Evolutionary conservation across 53 echinoderm and acorn worm genomes (phyloP), one percentile per base, ranked within the genome.

Genomic region (Arbacia lixula): DNA sequence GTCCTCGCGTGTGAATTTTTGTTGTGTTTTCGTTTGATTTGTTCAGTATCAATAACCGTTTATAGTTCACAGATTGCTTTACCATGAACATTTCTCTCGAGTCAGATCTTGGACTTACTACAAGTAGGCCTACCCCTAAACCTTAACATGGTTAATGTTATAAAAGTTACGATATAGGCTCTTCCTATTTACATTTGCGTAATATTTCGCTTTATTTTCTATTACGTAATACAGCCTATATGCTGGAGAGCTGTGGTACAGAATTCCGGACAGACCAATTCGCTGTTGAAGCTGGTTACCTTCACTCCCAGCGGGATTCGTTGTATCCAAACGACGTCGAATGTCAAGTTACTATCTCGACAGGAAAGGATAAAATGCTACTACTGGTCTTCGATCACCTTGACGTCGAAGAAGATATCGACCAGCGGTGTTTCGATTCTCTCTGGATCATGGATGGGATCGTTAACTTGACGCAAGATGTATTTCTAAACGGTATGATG

Each of bases 241-340:
- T 75, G 75, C 16, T 75, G 29, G 75, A 75, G 21, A 53, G 12
- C 1, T 75, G 75, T 54, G 54, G 25, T 1, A 8, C 33, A 27
- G 24, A 19, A 20, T 17, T 75, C 6, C 5, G 12, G 5, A 34
- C 27, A 9, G 34, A n/a, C 6, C 19, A n/a, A n/a, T 52, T 50
- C 26, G 12, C 30, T 5, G 28, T n/a, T 21, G 28, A 21, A 20
- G 52, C 75, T 35, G 54, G 75, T 36, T 2, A 53, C 12, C 35
- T 75, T 2, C 31, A n/a, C 2, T 75, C 75, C 19, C 75, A 75
- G 54, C 31, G 36, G 12, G 54, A 52, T 19, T 12, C 20, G 1
- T 22, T 52, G 6, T 75, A 75, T 75, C 8, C 56, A 32, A 75
- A 75, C 54, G 75, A 75, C 11, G 75, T 75, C 2, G 75, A 52